Evolutionary conservation across 2,888 invertebrate genomes (phyloP), one percentile per base, ranked within the genome.

Genomic region (Rugalucina vietnamica): DNA sequence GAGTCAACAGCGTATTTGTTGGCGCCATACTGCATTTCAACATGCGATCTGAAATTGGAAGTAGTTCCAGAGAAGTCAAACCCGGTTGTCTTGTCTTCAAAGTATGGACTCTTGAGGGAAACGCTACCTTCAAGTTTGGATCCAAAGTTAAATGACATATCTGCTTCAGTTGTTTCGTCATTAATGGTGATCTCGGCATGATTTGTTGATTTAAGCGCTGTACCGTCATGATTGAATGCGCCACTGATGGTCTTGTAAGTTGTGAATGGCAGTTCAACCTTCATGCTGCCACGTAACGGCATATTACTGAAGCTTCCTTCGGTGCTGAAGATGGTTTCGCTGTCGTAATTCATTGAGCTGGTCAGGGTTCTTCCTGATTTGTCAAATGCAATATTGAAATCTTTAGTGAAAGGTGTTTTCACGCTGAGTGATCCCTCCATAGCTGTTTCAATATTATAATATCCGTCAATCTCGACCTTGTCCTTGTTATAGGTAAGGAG

Each of bases 151-250:
- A 84, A 82, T 32, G 75, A 78, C 60, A 90, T 69, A 37, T 90
- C 89, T 0, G 79, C 84, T 76, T 88, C 88, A 24, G 91, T 79
- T 39, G 76, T 89, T 37, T 87, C 57, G 34, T 82, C 80, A 39
- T 78, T 32, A 29, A 82, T 69, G 12, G 54, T 43, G 24, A 87
- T 24, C 70, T 85, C 87, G 29, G 80, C 82, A 75, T 82, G 84
- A 24, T 79, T 83, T 32, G 78, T 76, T 50, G 86, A 88, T 34
- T 81, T 60, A 3, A 82, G 65, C 10, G 39, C 3, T 27, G 72
- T 32, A 37, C 84, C 86, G 27, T 65, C 70, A 71, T 88, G 88
- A 27, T 50, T 76, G 21, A 84, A 79, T 27, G 57, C n/a, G 21
- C 65, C 84, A 24, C 79, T 50, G 10, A 86, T 29, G 12, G 71